phyloP scores from a whole-genome alignment of 2,113 vertebrate genomes.

The Panthera leo region DNA sequence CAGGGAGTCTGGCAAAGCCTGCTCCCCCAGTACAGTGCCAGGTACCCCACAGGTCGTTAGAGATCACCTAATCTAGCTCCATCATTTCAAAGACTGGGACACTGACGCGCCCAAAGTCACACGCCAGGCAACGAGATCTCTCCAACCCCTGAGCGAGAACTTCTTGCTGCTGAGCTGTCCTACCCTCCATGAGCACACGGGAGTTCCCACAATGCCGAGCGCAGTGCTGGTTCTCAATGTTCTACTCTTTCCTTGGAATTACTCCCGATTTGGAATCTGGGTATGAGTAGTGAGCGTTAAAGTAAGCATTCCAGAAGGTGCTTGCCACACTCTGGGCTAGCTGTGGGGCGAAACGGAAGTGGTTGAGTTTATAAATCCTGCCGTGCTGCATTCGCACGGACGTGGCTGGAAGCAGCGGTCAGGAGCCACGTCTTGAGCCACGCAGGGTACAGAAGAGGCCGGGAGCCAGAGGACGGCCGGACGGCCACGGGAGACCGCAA shows the following conservation, averaged over 20 bases:
- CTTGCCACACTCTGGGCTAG: neutral
- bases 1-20: neutral
- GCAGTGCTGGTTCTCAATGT: neutral
- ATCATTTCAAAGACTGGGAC: neutral
- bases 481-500: fast-evolving
- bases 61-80: neutral
- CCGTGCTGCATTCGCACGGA: neutral
- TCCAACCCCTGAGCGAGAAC: neutral
- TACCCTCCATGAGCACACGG: fast-evolving
- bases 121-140: neutral
- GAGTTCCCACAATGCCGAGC: neutral
- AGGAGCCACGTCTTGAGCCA: neutral
- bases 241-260: neutral
- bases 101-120: neutral
- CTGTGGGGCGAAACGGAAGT: neutral
- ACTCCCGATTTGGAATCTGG: fast-evolving
- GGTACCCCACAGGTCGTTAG: neutral
- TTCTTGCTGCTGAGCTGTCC: neutral
- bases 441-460: neutral
- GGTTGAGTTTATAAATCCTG: neutral
- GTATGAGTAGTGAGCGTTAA: neutral
- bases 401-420: neutral
- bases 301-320: neutral
- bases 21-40: neutral
- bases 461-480: neutral